Evolutionary conservation across 2,888 invertebrate genomes (phyloP).

Genomic region (Neoascia interrupta): DNA sequence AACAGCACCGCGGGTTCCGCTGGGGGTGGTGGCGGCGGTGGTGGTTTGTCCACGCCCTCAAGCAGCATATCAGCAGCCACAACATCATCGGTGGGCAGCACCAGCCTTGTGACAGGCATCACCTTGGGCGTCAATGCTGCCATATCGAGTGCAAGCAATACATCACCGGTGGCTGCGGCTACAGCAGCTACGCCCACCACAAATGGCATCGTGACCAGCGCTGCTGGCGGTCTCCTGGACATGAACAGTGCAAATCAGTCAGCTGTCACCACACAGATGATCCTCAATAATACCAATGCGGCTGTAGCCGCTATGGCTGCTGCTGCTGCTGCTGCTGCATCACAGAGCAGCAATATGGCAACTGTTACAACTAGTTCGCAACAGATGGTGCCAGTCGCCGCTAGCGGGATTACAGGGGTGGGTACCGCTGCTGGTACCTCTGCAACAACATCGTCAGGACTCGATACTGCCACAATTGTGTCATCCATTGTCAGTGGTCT

Average conservation of each 20-base stretch:
- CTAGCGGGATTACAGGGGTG: constrained; percentile 53
- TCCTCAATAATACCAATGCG: constrained; percentile 60
- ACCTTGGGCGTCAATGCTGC: constrained; percentile 63
- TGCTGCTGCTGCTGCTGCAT: constrained; percentile 74
- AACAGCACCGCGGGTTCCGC: constrained; percentile 75
- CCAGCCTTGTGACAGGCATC: constrained; percentile 63
- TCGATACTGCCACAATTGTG: constrained; percentile 72
- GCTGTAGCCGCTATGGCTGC: constrained; percentile 71
- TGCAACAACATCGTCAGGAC: constrained; percentile 68
- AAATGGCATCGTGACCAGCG: constrained; percentile 61
- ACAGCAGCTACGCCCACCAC: constrained; percentile 69
- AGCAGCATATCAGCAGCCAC: constrained; percentile 69
- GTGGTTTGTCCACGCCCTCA: constrained; percentile 66
- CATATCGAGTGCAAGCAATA: constrained; percentile 61
- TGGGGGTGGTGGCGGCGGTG: constrained; percentile 77
- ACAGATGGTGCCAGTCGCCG: constrained; percentile 60
- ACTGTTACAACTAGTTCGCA: constrained; percentile 59
- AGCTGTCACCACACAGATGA: constrained; percentile 63
- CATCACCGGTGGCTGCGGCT: constrained; percentile 65
- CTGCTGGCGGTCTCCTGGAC: constrained; percentile 56
- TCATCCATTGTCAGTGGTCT: constrained; percentile 72
- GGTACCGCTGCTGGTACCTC: constrained; percentile 69
- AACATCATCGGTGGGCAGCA: constrained; percentile 61
- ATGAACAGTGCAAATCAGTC: constrained; percentile 66
- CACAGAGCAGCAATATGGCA: constrained; percentile 72